Evolutionary conservation across 2,113 vertebrate genomes (phyloP).

Genomic region (Dunckerocampus dactyliophorus): DNA sequence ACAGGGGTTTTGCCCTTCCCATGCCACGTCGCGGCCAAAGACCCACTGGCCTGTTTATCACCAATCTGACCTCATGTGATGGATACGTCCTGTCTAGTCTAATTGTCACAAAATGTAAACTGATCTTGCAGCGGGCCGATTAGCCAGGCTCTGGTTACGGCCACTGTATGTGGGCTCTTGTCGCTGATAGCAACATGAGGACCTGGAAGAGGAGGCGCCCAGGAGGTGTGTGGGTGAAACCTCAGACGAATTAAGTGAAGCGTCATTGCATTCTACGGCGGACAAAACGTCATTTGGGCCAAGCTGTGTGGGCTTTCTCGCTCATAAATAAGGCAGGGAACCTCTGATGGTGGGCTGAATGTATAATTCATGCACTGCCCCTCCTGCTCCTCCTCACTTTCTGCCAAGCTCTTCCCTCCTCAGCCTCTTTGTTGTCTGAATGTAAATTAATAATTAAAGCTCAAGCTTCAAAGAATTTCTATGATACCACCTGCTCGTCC

Average conservation of each 20-base stretch:
- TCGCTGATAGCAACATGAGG: constrained; percentile 24
- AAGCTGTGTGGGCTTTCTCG: constrained; percentile 55
- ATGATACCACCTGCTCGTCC: constrained; percentile 58
- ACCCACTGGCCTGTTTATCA: constrained; percentile 53
- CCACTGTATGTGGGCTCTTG: constrained; percentile 46
- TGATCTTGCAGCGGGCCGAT: constrained; percentile 54
- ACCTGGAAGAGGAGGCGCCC: constrained; percentile 17
- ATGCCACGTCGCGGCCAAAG: constrained; percentile 31
- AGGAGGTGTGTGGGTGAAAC: constrained; percentile 43
- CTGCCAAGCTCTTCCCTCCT: constrained; percentile 58
- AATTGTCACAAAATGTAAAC: constrained; percentile 62
- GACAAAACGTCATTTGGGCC: constrained; percentile 60
- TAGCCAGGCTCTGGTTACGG: constrained; percentile 50
- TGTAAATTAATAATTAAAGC: constrained; percentile 75
- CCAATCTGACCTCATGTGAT: constrained; percentile 59
- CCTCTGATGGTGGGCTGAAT: constrained; percentile 70
- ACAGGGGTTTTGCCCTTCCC: constrained; percentile 48
- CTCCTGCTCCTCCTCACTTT: constrained; percentile 61
- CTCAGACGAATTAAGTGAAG: constrained; percentile 64
- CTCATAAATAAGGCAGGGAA: constrained; percentile 75
- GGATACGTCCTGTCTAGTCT: constrained; percentile 64
- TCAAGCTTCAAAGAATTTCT: constrained; percentile 46
- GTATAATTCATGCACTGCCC: constrained; percentile 71
- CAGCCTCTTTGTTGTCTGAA: constrained; percentile 68
- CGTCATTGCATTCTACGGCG: constrained; percentile 31